A percentile compares a stretch with the other conserved stretches of the same genome.
Evolutionary conservation across 2,888 invertebrate species (phyloP).

Genomic region (Tipula unca): DNA sequence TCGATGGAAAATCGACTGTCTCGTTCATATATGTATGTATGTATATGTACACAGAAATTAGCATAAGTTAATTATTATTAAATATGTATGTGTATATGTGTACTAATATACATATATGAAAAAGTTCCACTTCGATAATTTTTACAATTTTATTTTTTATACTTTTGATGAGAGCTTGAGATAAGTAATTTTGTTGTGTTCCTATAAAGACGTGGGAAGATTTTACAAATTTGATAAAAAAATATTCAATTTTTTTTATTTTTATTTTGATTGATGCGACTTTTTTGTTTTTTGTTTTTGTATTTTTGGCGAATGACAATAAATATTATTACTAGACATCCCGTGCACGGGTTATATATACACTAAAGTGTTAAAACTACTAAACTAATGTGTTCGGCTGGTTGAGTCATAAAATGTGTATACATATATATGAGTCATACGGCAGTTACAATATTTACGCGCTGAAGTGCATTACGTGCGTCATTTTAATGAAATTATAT

Average conservation of each 20-base stretch:
- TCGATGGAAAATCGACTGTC: neutral
- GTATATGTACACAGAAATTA: neutral
- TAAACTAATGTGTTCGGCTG: neutral
- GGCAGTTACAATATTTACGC: neutral
- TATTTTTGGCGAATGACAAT: constrained; percentile 3
- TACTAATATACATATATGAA: neutral
- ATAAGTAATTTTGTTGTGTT: neutral
- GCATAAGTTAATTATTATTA: neutral
- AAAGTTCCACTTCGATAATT: neutral
- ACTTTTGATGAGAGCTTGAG: neutral
- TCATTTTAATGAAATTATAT: neutral
- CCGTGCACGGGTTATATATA: neutral
- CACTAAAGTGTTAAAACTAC: neutral
- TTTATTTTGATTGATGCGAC: neutral
- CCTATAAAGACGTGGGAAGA: neutral
- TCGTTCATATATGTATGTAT: too few relatives aligned
- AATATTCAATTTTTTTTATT: neutral
- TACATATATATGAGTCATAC: neutral
- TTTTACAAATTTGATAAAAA: neutral
- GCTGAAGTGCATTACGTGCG: neutral
- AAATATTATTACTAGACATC: neutral
- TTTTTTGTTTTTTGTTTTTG: neutral
- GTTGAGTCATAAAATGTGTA: neutral
- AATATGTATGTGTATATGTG: neutral
- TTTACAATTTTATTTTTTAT: neutral